A percentile compares a stretch with the other conserved stretches of the same genome.
Conservation (phyloP, 2,113 vertebrate species). For the Chionomys nivalis region DNA sequence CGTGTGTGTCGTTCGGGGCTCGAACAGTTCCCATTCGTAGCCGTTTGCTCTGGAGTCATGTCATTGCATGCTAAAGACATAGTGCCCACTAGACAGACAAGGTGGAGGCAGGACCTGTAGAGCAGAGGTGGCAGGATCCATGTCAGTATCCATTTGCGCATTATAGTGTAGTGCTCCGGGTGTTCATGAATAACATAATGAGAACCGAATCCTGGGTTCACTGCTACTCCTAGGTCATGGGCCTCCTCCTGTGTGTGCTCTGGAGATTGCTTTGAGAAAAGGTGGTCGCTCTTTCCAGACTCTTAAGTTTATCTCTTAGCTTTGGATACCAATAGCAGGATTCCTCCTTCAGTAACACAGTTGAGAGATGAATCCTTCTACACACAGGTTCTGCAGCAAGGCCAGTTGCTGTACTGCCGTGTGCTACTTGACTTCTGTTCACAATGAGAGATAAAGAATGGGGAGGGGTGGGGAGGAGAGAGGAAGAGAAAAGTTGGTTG, state of each 20-base stretch:
- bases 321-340: slow-evolving; percentile 79
- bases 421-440: slow-evolving; percentile 88
- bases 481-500: slow-evolving; percentile 78
- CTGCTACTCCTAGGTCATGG: slow-evolving; percentile 86
- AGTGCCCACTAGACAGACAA: slow-evolving; percentile 94
- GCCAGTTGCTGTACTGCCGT: slow-evolving; percentile 83
- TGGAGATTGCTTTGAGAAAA: slow-evolving; percentile 83
- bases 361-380: slow-evolving; percentile 85
- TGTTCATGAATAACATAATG: slow-evolving; percentile 97
- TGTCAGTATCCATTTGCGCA: slow-evolving; percentile 99
- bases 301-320: slow-evolving; percentile 83
- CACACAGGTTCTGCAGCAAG: slow-evolving; percentile 83
- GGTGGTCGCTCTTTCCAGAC: slow-evolving; percentile 84
- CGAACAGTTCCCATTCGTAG: slow-evolving; percentile 96
- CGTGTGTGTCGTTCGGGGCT: slow-evolving; percentile 96
- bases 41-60: slow-evolving; percentile 96
- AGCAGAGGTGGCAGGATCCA: slow-evolving; percentile 98
- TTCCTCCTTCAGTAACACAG: slow-evolving; percentile 83
- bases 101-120: slow-evolving; percentile 95
- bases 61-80: slow-evolving; percentile 95
- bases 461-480: slow-evolving; percentile 47
- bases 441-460: slow-evolving; percentile 83
- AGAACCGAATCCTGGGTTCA: slow-evolving; percentile 89
- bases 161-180: slow-evolving; percentile 97
- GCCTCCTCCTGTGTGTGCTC: slow-evolving; percentile 85